Evolutionary conservation across 2,113 vertebrate genomes (phyloP).

Genomic region (Rhea pennata): DNA sequence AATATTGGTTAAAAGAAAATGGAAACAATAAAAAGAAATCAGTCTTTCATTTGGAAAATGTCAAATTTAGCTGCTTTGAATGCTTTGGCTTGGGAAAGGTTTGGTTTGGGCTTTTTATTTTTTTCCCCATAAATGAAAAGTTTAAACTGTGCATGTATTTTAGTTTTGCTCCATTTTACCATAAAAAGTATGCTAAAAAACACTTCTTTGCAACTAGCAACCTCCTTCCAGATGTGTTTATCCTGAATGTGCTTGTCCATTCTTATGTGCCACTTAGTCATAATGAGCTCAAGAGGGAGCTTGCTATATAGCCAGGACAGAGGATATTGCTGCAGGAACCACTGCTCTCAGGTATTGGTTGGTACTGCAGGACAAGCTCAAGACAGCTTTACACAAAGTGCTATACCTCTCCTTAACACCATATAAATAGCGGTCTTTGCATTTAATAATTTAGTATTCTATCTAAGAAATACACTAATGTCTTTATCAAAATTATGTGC

Average conservation of each 20-base stretch:
- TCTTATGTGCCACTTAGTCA: neutral
- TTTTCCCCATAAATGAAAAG: neutral
- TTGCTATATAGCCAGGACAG: neutral
- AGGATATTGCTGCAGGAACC: neutral
- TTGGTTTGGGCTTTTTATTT: neutral
- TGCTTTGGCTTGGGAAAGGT: neutral
- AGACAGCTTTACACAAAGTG: neutral
- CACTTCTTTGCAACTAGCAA: neutral
- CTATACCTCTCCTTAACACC: neutral
- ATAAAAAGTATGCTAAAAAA: neutral
- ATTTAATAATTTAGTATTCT: neutral
- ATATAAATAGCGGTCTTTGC: neutral
- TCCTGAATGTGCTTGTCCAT: neutral
- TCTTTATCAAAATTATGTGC: neutral
- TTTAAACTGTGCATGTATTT: neutral
- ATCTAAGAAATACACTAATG: neutral
- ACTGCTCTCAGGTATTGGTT: neutral
- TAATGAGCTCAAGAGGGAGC: slow-evolving; percentile 11
- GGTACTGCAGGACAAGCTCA: neutral
- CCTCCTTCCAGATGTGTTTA: slow-evolving; percentile 21
- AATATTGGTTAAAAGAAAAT: neutral
- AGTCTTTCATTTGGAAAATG: neutral
- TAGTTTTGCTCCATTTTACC: neutral
- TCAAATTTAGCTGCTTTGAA: neutral
- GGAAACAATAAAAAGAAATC: neutral